These are phyloP conservation scores for Odontamblyopus lacepedii DNA, from an alignment of 2,797 vertebrate genomes.

Conservation along the genomic window DNA sequence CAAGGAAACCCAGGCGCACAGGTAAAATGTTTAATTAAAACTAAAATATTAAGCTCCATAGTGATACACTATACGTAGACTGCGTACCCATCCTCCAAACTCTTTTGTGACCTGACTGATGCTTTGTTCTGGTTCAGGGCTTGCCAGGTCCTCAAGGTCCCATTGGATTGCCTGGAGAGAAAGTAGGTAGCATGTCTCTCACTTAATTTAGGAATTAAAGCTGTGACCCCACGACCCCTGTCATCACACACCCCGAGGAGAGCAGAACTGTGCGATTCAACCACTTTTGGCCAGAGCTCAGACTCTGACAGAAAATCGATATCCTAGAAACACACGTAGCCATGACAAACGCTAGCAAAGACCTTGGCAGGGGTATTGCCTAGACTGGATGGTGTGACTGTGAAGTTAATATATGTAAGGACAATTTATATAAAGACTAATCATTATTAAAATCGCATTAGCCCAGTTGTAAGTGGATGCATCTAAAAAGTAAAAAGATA, in stretches of 20 bases:
- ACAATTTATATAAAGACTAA: not conserved
- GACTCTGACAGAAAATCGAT: slow-evolving; percentile 73
- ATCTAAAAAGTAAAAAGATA: not conserved
- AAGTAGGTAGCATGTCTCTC: slow-evolving; percentile 77
- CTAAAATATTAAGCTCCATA: not conserved
- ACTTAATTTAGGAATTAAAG: slow-evolving; percentile 58
- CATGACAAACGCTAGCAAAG: slow-evolving; percentile 34
- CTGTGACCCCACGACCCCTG: slow-evolving; percentile 52
- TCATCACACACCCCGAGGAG: slow-evolving; percentile 47
- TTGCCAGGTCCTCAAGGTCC: slow-evolving; percentile 88
- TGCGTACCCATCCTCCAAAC: slow-evolving; percentile 5
- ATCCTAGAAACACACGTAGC: slow-evolving; percentile 49
- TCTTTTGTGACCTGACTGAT: slow-evolving; percentile 52
- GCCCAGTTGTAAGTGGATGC: not conserved
- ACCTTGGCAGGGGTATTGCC: slow-evolving; percentile 15
- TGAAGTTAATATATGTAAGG: not conserved
- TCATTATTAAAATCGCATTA: not conserved
- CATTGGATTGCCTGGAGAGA: slow-evolving; percentile 90
- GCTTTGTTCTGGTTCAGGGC: slow-evolving; percentile 78
- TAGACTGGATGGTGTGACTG: not conserved
- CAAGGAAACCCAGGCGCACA: slow-evolving; percentile 90
- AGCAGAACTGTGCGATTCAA: slow-evolving; percentile 26
- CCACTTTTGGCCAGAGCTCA: slow-evolving; percentile 46
- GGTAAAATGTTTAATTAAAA: slow-evolving; percentile 52
- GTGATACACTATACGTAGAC: slow-evolving; percentile 10